Conservation (phyloP, 1,140 invertebrate species). For the Zaprionus inermis region DNA sequence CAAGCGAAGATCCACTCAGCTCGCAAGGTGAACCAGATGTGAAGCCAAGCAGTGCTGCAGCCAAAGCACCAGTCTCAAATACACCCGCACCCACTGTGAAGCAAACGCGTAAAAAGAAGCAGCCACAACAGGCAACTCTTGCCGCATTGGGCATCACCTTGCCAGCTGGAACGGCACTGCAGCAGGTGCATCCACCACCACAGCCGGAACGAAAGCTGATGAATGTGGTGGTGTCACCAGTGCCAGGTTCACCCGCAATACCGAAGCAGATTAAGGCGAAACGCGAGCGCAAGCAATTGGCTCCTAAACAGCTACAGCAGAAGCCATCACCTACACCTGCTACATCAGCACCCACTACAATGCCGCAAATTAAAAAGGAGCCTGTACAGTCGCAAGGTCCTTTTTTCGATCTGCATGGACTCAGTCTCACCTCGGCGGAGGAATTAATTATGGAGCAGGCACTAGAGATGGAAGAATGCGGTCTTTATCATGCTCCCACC, state of each 20-base stretch:
- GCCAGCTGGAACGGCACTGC: constrained; percentile 66
- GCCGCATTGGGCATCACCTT: constrained; percentile 69
- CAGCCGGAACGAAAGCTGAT: constrained; percentile 34
- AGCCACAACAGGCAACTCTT: constrained; percentile 65
- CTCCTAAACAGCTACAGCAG: constrained; percentile 76
- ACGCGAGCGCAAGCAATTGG: constrained; percentile 72
- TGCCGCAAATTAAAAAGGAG: constrained; percentile 73
- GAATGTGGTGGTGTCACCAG: constrained; percentile 17
- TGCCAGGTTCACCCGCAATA: constrained; percentile 38
- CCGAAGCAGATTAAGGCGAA: constrained; percentile 69
- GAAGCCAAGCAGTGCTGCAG: constrained; percentile 7
- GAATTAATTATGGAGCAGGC: constrained; percentile 83
- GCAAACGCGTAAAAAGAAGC: constrained; percentile 70
- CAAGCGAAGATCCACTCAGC: constrained; percentile 9
- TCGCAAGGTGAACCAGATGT: constrained; percentile 27
- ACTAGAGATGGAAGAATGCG: constrained; percentile 81
- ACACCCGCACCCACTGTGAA: constrained; percentile 48
- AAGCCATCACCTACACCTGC: constrained; percentile 41
- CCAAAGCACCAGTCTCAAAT: constrained; percentile 11
- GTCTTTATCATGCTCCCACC: constrained; percentile 62
- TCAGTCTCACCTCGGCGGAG: constrained; percentile 81
- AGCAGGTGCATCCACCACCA: constrained; percentile 56
- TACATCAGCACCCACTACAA: constrained; percentile 20
- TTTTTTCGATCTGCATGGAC: constrained; percentile 70
- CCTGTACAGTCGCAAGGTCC: constrained; percentile 52